A percentile compares a stretch with the other conserved stretches of the same genome.
Conservation (phyloP, 2,113 vertebrate genomes). For the Campylorhamphus procurvoides region DNA sequence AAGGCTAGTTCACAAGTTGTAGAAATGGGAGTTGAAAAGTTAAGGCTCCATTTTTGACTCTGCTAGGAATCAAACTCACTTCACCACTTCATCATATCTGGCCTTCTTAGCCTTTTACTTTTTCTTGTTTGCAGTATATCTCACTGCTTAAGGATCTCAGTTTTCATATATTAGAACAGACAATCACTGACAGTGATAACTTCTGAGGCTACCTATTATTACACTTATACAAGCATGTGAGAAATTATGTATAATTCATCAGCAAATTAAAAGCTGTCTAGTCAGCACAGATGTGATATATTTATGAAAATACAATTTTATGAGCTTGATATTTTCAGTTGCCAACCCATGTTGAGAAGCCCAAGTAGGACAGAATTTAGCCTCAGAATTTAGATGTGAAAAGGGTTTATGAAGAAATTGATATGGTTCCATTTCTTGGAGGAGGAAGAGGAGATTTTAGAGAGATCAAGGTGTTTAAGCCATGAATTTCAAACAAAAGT, state of each 20-base stretch:
- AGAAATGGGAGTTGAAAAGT: background rate
- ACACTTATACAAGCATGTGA: background rate
- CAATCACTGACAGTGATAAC: background rate
- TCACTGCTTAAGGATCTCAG: background rate
- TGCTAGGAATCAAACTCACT: background rate
- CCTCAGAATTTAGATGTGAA: background rate
- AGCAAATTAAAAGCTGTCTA: background rate
- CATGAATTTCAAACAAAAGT: background rate
- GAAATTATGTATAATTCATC: background rate
- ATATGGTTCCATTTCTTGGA: background rate
- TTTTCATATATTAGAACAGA: background rate
- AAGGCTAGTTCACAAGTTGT: background rate
- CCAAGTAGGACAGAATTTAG: background rate
- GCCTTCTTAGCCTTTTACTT: background rate
- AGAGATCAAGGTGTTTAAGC: background rate
- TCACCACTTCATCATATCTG: background rate
- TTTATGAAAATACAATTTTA: background rate
- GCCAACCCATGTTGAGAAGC: background rate
- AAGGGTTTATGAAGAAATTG: background rate
- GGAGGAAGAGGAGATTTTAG: background rate
- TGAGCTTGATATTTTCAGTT: background rate
- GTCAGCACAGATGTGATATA: background rate
- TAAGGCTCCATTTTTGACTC: background rate
- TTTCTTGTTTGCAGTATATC: background rate
- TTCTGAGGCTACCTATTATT: background rate